These are phyloP conservation scores for Hyphantria cunea DNA, from an alignment of 1,140 invertebrate species.

Conservation along the genomic window DNA sequence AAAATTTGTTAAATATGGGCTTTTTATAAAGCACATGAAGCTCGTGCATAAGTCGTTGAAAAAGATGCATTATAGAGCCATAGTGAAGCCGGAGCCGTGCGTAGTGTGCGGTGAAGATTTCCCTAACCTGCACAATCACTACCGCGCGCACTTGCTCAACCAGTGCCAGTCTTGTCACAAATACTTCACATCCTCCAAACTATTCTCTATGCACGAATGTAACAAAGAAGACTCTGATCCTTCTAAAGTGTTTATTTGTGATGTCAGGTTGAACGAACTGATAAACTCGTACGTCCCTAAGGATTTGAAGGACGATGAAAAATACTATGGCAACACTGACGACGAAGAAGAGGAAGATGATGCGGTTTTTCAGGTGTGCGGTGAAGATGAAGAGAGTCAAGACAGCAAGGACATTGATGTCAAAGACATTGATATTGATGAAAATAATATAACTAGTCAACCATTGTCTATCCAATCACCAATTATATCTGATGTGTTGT, in stretches of 20 bases:
- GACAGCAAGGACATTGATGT: constrained; percentile 49
- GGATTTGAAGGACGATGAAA: constrained; percentile 69
- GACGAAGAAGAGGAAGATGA: constrained; percentile 50
- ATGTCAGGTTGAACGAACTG: constrained; percentile 54
- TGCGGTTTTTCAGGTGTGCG: constrained; percentile 18
- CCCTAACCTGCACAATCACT: constrained; percentile 77
- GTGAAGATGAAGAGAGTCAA: constrained; percentile 31
- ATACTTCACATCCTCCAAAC: constrained; percentile 70
- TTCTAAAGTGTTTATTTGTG: constrained; percentile 63
- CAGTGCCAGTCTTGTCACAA: constrained; percentile 66
- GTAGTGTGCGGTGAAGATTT: constrained; percentile 71
- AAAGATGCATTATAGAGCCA: constrained; percentile 69
- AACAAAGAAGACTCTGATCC: constrained; percentile 66
- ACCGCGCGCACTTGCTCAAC: constrained; percentile 71
- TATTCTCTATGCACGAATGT: constrained; percentile 69
- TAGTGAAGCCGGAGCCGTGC: constrained; percentile 65
- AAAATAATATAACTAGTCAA: constrained; percentile 38
- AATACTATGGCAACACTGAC: constrained; percentile 63
- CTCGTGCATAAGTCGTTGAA: constrained; percentile 63
- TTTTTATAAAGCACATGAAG: constrained; percentile 74
- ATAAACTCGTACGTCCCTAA: constrained; percentile 68
- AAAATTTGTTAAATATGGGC: constrained; percentile 71
- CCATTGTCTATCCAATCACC: constrained; percentile 60
- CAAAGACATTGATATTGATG: neutral
- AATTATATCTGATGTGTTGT: constrained; percentile 72